Evolutionary conservation across 2,888 invertebrate genomes (phyloP).

Genomic region (Tyria jacobaeae): DNA sequence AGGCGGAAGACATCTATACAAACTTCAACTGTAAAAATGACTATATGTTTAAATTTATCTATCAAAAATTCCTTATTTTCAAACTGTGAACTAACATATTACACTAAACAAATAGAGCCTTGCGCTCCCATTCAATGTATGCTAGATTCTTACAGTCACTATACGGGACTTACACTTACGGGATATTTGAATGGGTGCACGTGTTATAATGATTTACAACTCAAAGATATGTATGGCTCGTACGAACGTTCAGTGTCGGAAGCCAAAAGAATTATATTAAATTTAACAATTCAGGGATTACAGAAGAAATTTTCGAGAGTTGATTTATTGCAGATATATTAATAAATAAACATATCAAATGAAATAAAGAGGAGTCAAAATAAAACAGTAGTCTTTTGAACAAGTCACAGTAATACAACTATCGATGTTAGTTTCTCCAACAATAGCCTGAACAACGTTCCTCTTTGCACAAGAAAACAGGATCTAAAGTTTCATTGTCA

Average conservation of each 20-base stretch:
- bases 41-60: too few relatives aligned
- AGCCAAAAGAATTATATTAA: neutral
- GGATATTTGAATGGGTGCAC: neutral
- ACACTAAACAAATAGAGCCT: too few relatives aligned
- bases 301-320: too few relatives aligned
- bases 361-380: neutral
- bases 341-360: too few relatives aligned
- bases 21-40: too few relatives aligned
- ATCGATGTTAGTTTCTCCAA: conserved; percentile 37
- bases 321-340: too few relatives aligned
- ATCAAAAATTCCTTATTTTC: too few relatives aligned
- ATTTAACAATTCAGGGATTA: too few relatives aligned
- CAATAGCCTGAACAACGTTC: conserved; percentile 40
- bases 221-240: neutral
- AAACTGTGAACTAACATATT: too few relatives aligned
- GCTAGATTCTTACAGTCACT: neutral
- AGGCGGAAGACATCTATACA: too few relatives aligned
- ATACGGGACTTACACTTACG: too few relatives aligned
- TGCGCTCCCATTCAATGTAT: neutral
- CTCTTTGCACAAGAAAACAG: conserved; percentile 45
- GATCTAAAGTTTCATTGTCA: conserved; percentile 57
- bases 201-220: neutral
- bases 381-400: neutral
- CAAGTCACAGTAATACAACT: conserved; percentile 21
- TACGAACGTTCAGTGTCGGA: neutral